phyloP scores from a whole-genome alignment of 1,140 invertebrate species.

The Halictus rubicundus region DNA sequence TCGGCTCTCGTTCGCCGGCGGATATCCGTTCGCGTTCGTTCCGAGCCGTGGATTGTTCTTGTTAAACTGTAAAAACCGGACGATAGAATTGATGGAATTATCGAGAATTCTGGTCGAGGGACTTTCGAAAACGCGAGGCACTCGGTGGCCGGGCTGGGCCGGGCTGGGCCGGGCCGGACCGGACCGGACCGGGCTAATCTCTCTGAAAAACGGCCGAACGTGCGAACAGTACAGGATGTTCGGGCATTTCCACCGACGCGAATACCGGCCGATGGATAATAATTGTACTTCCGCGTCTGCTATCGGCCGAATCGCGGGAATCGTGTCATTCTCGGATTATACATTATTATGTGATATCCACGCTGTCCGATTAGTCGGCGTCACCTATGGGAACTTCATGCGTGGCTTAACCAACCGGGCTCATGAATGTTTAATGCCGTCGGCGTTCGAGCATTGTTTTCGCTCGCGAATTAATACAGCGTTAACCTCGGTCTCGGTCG shows the following conservation, averaged over 20 bases:
- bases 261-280: conserved; percentile 1
- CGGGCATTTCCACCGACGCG: neutral
- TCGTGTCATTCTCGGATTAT: neutral
- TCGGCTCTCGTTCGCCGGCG: too few species aligned
- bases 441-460: neutral
- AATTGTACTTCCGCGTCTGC: conserved; percentile 8
- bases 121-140: neutral
- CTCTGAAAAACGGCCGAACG: neutral
- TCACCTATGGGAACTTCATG: neutral
- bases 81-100: neutral
- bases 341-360: neutral
- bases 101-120: conserved; percentile 3
- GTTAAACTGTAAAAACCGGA: neutral
- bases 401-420: neutral
- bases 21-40: too few species aligned
- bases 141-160: too few species aligned
- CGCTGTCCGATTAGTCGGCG: neutral
- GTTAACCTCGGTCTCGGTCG: neutral
- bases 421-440: neutral
- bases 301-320: neutral
- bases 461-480: neutral
- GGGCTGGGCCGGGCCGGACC: too few species aligned
- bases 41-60: too few species aligned
- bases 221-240: neutral
- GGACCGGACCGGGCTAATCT: neutral